phyloP scores from a whole-genome alignment of 2,888 invertebrate genomes.

The Sarcophaga carnaria region DNA sequence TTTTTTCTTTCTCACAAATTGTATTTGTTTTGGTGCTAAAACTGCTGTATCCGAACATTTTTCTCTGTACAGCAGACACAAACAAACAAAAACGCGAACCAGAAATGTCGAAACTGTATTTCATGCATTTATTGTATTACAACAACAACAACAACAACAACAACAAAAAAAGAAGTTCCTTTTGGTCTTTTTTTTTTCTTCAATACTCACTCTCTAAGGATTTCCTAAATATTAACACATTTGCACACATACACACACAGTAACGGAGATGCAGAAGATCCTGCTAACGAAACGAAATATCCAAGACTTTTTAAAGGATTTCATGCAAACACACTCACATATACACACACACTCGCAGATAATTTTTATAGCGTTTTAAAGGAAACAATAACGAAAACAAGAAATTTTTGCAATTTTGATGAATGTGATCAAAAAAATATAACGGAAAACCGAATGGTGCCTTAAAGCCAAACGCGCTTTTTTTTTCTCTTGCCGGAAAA shows the following conservation, averaged over 20 bases:
- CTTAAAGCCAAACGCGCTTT: constrained; percentile 2
- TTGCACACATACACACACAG: too few species aligned
- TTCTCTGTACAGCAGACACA: constrained; percentile 18
- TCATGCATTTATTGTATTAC: constrained; percentile 70
- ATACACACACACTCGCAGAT: not conserved
- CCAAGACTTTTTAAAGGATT: constrained; percentile 57
- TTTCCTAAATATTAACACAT: too few species aligned
- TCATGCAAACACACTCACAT: not conserved
- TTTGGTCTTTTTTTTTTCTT: constrained; percentile 47
- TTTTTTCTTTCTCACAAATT: constrained; percentile 63
- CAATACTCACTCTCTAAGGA: too few species aligned
- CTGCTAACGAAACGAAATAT: constrained; percentile 10
- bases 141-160: not conserved
- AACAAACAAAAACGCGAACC: too few species aligned
- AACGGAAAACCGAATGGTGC: not conserved
- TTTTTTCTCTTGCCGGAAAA: not conserved
- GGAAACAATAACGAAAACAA: constrained; percentile 4
- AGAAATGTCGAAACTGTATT: constrained; percentile 65
- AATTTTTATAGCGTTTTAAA: not conserved
- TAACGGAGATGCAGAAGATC: constrained; percentile 8
- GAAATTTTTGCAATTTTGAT: constrained; percentile 4
- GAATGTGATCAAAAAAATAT: constrained; percentile 27
- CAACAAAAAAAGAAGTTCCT: constrained; percentile 49
- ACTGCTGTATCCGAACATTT: constrained; percentile 64
- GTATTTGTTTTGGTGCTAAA: constrained; percentile 70